These are phyloP conservation scores for Pollenia angustigena DNA, from an alignment of 2,888 invertebrate species.

Conservation along the genomic window DNA sequence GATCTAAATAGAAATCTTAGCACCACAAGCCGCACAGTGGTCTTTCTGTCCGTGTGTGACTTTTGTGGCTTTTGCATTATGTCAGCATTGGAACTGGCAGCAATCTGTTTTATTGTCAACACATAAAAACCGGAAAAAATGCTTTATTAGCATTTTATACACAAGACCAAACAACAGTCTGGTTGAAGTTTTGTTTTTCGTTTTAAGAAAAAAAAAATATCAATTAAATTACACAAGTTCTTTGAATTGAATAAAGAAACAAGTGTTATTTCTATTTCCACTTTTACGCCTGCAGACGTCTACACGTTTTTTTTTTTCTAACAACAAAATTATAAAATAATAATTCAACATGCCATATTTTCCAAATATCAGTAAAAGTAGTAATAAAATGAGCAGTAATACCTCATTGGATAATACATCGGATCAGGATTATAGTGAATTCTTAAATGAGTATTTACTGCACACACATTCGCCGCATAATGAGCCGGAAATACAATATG, in stretches of 20 bases:
- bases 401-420: conserved; percentile 81
- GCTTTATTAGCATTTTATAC: conserved; percentile 58
- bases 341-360: conserved; percentile 76
- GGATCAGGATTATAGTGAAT: conserved; percentile 83
- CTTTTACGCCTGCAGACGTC: conserved; percentile 4
- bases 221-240: neutral
- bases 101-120: conserved; percentile 45
- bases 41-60: neutral
- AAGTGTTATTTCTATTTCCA: conserved; percentile 38
- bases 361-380: conserved; percentile 76
- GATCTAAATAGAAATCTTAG: conserved; percentile 23
- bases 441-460: conserved; percentile 82
- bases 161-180: conserved; percentile 68
- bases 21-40: neutral
- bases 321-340: conserved; percentile 20
- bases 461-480: conserved; percentile 81
- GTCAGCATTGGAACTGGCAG: conserved; percentile 20
- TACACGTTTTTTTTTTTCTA: neutral
- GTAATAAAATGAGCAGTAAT: conserved; percentile 78
- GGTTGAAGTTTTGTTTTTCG: conserved; percentile 41
- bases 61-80: conserved; percentile 42
- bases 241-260: neutral
- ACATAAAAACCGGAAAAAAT: conserved; percentile 57
- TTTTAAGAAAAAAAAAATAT: neutral
- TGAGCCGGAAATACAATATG: conserved; percentile 82